Evolutionary conservation across 2,888 invertebrate genomes (phyloP).

Genomic region (Nebria salina): DNA sequence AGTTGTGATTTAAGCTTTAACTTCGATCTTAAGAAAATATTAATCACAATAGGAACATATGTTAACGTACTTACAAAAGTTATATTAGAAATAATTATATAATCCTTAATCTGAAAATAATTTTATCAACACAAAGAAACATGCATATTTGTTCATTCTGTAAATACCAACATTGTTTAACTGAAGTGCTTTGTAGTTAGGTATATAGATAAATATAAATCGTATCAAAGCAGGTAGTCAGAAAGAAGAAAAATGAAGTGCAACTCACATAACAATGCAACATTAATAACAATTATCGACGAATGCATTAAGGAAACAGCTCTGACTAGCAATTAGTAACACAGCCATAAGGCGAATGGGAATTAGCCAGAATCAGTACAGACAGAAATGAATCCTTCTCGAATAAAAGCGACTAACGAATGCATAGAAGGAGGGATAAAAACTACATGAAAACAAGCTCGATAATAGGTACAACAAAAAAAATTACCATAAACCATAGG

Average conservation of each 20-base stretch:
- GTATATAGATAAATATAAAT: conserved; percentile 12
- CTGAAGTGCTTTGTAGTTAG: background rate
- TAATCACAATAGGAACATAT: background rate
- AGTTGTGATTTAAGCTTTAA: too few relatives aligned
- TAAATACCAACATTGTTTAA: background rate
- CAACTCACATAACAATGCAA: conserved; percentile 32
- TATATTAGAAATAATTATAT: background rate
- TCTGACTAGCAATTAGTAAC: conserved; percentile 28
- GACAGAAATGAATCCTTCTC: background rate
- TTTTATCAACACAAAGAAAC: background rate
- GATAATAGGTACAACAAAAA: background rate
- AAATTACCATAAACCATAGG: background rate
- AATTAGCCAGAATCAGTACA: background rate
- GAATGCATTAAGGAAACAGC: conserved; percentile 32
- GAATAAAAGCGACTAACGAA: background rate
- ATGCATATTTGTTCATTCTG: background rate
- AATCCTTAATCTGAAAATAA: background rate
- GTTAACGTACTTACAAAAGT: background rate
- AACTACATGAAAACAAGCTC: background rate
- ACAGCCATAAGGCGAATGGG: conserved; percentile 5
- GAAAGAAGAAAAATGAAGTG: conserved; percentile 38
- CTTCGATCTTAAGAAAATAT: too few relatives aligned
- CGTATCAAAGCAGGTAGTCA: conserved; percentile 22
- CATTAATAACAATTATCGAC: conserved; percentile 43
- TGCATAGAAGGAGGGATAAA: background rate